Base-by-base conservation (phyloP, 2,888 invertebrate genomes). In the Eristalinus sepulchralis region DNA sequence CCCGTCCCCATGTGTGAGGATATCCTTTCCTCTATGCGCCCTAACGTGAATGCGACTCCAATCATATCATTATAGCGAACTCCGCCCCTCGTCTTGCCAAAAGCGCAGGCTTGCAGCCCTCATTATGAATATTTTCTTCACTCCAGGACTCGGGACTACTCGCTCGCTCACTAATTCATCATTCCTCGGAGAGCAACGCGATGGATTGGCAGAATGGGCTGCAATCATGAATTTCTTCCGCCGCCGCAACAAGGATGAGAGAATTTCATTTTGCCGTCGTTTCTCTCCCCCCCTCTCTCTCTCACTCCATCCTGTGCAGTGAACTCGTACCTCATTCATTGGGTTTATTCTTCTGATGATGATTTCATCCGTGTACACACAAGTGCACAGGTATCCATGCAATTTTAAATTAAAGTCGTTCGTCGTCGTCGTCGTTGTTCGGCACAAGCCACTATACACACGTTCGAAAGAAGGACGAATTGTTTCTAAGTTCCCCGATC, bases 321-420 rank as follows among this genome's bases (percentile, higher is more conserved):
- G 17, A 31, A 62, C 53, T 55, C 72, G 36, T 53, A 83, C 53
- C 66, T 62, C 13, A 68, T 78, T 73, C 78, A 78, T 78, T 60
- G 64, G 55, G 66, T 83, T 67, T 57, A 76, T 63, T 73, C 73
- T 70, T 68, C 63, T 79, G 73, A 79, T 79, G 71, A 63, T 75
- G 83, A 83, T 81, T 68, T 59, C 62, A 84, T 79, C 62, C 53
- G 33, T 71, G 53, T 13, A 73, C 10, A 11, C 53, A 63, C 33
- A 17, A 31, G 13, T 53, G 11, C 17, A 8, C 57, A 13, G 11
- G 13, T 10, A 13, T 0, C 24, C 24, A 57, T 57, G 57, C 24
- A 22, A 57, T 57, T 57, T 57, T 27, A 64, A 80, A 80, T 66
- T 70, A 66, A 80, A 70, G 64, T 63, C 59, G 39, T 73, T 73